Evolutionary conservation across 2,888 invertebrate genomes (phyloP), one percentile per base, ranked within the genome.

Genomic region (Cyclophora punctaria): DNA sequence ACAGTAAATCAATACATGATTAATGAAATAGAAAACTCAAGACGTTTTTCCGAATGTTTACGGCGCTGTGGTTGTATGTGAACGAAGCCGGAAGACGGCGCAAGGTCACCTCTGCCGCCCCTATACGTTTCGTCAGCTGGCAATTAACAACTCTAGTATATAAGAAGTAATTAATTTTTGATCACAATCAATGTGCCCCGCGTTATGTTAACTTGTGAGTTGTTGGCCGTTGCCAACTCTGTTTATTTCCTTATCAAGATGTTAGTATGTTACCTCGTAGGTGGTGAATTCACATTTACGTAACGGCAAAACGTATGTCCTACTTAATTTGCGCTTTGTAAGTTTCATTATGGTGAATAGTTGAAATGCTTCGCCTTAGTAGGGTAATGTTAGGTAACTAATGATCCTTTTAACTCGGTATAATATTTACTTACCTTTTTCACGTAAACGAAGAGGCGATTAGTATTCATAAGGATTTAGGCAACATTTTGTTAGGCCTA

Each of bases 141-240:
- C 64, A 73, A 75, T 75, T 73, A 73, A 68, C 63, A 54, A 37
- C 58, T 59, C 56, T 61, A 64, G 64, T 69, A 69, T 59, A 67
- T 69, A 66, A 67, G 59, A 59, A 60, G 61, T 74, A 73, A 77
- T 78, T 74, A 73, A 74, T 72, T 71, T 69, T 64, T 66, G 73
- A 73, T 75, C 62, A 52, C 58, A 70, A 72, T 76, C 74, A 65
- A 55, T 20, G 20, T 20, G 37, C 51, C 51, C 58, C 56, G 57
- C 56, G 49, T 55, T 59, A 62, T 59, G 60, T 57, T 60, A 63
- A 60, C 59, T 57, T 51, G 51, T 59, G 63, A 63, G 58, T 55
- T 64, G 57, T 58, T 52, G 58, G 54, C 55, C 60, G 55, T 62
- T 63, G 60, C 52, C 61, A 58, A 56, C 59, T 57, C 58, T 48